These are phyloP conservation scores for Terebella lapidaria DNA, from an alignment of 2,888 invertebrate genomes.

Conservation along the genomic window DNA sequence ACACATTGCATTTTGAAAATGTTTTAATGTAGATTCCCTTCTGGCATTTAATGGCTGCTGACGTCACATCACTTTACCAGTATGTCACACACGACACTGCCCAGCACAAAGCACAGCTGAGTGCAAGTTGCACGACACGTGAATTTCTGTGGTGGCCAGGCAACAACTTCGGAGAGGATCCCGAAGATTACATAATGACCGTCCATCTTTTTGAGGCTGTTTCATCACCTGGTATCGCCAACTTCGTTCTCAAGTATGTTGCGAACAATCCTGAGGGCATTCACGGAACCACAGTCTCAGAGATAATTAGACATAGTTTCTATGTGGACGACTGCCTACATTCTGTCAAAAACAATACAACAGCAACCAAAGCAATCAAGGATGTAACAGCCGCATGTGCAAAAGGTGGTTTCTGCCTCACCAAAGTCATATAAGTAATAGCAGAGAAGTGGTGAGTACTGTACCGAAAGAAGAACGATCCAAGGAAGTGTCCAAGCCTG, in stretches of 20 bases:
- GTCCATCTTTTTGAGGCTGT: slow-evolving; percentile 1
- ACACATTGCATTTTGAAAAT: too few relatives aligned
- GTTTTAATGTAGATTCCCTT: too few relatives aligned
- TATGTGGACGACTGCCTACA: slow-evolving; percentile 1
- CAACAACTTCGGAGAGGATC: neutral
- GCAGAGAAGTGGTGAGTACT: neutral
- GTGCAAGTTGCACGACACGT: too few relatives aligned
- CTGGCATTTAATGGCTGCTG: too few relatives aligned
- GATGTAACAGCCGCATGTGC: neutral
- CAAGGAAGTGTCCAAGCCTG: neutral
- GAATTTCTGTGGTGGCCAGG: slow-evolving; percentile 5
- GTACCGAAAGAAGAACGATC: slow-evolving; percentile 4
- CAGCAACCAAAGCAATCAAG: neutral
- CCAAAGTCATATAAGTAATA: slow-evolving; percentile 12
- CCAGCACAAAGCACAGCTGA: too few relatives aligned
- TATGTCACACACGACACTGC: too few relatives aligned
- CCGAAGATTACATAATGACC: slow-evolving; percentile 1
- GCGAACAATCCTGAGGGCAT: neutral
- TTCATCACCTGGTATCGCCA: neutral
- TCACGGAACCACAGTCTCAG: neutral
- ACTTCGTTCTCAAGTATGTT: neutral
- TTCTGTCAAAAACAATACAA: neutral
- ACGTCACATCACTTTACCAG: too few relatives aligned
- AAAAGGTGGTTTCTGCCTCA: slow-evolving; percentile 2
- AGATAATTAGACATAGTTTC: neutral